phyloP scores from a whole-genome alignment of 2,113 vertebrate genomes.

The Xiphophorus hellerii region DNA sequence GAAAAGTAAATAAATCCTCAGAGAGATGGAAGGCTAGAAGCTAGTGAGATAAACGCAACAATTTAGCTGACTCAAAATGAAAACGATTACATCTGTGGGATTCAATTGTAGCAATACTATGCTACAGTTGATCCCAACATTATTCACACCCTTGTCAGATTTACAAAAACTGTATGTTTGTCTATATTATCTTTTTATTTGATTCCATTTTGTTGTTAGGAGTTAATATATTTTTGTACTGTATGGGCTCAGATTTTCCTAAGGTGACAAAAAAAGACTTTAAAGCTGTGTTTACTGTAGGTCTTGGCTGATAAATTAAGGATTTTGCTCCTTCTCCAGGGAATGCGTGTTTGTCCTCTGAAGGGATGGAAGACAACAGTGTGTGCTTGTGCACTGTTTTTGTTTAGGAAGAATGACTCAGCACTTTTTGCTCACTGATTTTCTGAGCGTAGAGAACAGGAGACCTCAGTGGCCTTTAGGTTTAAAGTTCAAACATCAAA shows the following conservation, averaged over 20 bases:
- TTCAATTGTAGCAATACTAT: too few relatives aligned
- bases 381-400: conserved; percentile 1
- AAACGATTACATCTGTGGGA: too few relatives aligned
- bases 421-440: conserved; percentile 45
- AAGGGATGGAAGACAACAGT: not conserved
- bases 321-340: not conserved
- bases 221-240: not conserved
- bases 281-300: not conserved
- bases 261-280: not conserved
- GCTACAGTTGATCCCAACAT: too few relatives aligned
- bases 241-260: not conserved
- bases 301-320: not conserved
- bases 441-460: conserved; percentile 11
- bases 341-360: conserved; percentile 1
- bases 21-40: too few relatives aligned
- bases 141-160: too few relatives aligned
- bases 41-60: too few relatives aligned
- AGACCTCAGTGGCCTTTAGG: conserved; percentile 31
- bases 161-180: not conserved
- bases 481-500: conserved; percentile 47
- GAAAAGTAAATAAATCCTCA: too few relatives aligned
- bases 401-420: conserved; percentile 47
- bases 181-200: not conserved
- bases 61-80: too few relatives aligned
- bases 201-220: not conserved